Evolutionary conservation across 2,113 vertebrate genomes (phyloP), one percentile per base, ranked within the genome.

Genomic region (Limanda limanda): DNA sequence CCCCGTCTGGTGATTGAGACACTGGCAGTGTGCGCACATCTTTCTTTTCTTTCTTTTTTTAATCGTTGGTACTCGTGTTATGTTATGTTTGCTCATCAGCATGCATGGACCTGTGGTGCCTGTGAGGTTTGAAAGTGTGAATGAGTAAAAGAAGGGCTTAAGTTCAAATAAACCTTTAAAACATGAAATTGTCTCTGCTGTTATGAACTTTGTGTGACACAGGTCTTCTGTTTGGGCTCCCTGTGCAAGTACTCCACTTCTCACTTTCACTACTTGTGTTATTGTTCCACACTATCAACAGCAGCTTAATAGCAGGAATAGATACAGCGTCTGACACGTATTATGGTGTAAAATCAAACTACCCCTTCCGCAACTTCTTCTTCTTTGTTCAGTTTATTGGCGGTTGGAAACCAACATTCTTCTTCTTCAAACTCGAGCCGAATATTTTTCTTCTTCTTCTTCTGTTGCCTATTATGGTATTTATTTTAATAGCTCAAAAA

Each of bases 111-210:
- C 75, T 67, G 58, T 61, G 64, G 70, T 85, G 87, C 68, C 83
- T 88, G 76, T 37, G 52, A 74, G 51, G 48, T 85, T 89, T 85
- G 65, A 76, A 80, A 45, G 71, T 74, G 57, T 88, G 86, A 83
- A 78, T 88, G 81, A 73, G 67, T 62, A 67, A 68, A 61, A 74
- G 51, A 82, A 80, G 54, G 52, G 66, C 68, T 86, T 88, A 58
- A 83, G 58, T 57, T 86, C 0, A 74, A 91, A 91, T 88, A 89
- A 92, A 93, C 79, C 21, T 69, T 15, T 40, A 40, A 81, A 54
- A 81, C 31, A 60, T 60, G 8, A 76, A 23, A 24, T 45, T 27
- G 55, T 71, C 40, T 65, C 13, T 68, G 18, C 25, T 15, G 11
- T 40, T 69, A 4, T 24, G 23, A 7, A 24, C 31, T 24, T 55